Percentiles rank a stretch among this genome's conserved stretches.
phyloP scores from a whole-genome alignment of 2,113 vertebrate species.

The Sterrhoptilus dennistouni region DNA sequence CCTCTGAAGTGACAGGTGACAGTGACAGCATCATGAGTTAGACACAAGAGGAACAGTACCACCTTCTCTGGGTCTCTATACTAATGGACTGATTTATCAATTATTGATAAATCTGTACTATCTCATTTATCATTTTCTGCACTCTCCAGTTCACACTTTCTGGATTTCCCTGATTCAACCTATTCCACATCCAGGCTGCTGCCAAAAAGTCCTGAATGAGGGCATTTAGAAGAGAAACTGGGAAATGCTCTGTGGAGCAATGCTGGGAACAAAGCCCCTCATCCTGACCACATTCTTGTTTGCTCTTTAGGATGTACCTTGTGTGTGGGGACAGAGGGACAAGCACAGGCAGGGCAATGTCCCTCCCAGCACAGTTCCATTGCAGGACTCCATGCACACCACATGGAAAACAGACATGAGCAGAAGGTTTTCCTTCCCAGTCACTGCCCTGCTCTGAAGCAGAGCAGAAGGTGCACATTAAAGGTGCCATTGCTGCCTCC shows the following conservation, averaged over 20 bases:
- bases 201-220: not conserved
- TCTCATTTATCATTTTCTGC: not conserved
- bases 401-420: fast-evolving
- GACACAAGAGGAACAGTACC: not conserved
- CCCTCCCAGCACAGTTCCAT: not conserved
- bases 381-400: not conserved
- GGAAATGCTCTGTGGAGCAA: not conserved
- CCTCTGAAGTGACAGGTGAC: not conserved
- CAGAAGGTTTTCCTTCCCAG: not conserved
- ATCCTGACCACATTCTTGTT: not conserved
- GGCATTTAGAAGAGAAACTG: not conserved
- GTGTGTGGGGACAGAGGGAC: not conserved
- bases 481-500: not conserved
- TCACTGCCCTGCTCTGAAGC: not conserved
- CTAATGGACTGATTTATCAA: not conserved
- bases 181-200: not conserved
- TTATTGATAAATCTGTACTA: not conserved
- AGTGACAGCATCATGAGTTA: not conserved
- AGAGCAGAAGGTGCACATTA: not conserved
- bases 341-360: not conserved
- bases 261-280: not conserved
- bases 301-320: not conserved
- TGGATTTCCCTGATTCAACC: not conserved
- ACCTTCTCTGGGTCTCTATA: not conserved
- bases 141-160: not conserved